These are phyloP conservation scores for Cryptosula pallasiana DNA, from an alignment of 2,888 invertebrate species.

Conservation along the genomic window DNA sequence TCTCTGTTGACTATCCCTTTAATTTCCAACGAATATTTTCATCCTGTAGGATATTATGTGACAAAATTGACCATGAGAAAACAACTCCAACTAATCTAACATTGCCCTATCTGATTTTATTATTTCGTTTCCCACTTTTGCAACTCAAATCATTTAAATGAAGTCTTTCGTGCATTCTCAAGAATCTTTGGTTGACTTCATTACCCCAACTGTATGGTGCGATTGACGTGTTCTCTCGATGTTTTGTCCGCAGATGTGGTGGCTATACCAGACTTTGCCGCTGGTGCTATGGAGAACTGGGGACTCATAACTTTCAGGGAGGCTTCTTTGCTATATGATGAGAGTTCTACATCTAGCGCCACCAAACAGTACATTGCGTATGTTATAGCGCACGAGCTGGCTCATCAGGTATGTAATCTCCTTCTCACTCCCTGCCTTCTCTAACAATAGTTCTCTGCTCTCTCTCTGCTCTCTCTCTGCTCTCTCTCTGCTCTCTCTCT, in stretches of 20 bases:
- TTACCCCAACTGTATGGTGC: too few species aligned
- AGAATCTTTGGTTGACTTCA: too few species aligned
- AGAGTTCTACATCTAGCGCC: conserved; percentile 34
- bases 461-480: background rate
- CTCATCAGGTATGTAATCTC: conserved; percentile 52
- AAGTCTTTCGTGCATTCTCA: too few species aligned
- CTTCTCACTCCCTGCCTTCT: background rate
- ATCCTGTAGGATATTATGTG: too few species aligned
- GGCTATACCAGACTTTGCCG: conserved; percentile 51
- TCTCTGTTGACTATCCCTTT: too few species aligned
- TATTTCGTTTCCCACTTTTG: too few species aligned
- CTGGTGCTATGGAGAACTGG: conserved; percentile 55
- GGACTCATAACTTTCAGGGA: conserved; percentile 50
- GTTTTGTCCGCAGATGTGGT: conserved; percentile 51
- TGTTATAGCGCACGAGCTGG: conserved; percentile 50
- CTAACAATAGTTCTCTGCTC: background rate
- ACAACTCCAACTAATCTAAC: too few species aligned
- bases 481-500: background rate
- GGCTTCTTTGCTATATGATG: conserved; percentile 44
- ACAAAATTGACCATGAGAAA: too few species aligned
- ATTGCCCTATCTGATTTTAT: too few species aligned
- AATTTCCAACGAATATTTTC: too few species aligned
- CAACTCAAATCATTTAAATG: too few species aligned
- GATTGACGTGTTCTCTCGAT: too few species aligned
- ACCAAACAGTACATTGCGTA: conserved; percentile 43